Conservation (phyloP, 2,113 vertebrate species). For the Dicaeum eximium region DNA sequence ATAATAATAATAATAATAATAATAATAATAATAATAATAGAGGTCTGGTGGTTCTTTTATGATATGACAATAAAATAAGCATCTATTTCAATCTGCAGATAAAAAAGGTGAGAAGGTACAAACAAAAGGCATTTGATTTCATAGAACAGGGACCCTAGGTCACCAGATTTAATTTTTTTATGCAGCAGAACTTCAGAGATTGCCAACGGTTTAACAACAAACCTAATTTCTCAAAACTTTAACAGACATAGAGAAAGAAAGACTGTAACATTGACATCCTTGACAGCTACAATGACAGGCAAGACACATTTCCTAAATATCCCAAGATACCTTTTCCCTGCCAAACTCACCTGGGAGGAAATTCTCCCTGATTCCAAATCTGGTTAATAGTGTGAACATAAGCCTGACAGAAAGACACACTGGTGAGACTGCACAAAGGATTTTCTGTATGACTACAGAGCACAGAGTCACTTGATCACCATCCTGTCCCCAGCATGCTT, state of each 20-base stretch:
- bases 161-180: neutral
- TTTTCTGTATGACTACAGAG: neutral
- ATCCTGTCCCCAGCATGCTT: neutral
- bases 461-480: neutral
- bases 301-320: neutral
- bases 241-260: neutral
- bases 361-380: neutral
- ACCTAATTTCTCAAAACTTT: neutral
- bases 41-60: neutral
- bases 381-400: neutral
- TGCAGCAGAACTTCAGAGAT: neutral
- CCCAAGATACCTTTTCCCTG: neutral
- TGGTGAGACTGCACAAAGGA: neutral
- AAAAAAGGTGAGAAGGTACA: neutral
- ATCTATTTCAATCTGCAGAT: neutral
- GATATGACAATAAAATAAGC: neutral
- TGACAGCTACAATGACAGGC: neutral
- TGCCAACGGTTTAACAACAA: neutral
- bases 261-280: neutral
- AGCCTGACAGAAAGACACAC: neutral
- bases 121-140: neutral
- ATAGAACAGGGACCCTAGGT: neutral
- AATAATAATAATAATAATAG: neutral
- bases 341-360: neutral
- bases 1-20: neutral